A percentile compares a stretch with the other conserved stretches of the same genome.
Conservation (phyloP, 2,888 invertebrate species). For the Caenorhabditis japonica region DNA sequence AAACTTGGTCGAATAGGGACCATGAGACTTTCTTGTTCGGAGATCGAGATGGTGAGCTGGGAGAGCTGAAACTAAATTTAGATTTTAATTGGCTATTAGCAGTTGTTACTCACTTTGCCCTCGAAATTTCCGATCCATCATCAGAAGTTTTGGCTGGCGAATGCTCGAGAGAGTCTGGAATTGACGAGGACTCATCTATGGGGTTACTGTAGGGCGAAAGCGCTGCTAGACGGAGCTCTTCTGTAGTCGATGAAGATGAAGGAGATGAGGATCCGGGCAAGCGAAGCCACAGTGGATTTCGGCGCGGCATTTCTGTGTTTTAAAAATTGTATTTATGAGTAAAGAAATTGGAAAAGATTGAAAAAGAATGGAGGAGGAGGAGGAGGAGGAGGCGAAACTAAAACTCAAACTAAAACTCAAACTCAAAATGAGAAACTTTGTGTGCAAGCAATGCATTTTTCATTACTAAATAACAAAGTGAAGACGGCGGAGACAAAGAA, state of each 20-base stretch:
- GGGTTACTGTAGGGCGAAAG: slow-evolving; percentile 36
- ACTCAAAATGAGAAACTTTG: not conserved
- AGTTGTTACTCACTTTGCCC: slow-evolving; percentile 18
- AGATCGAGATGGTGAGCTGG: slow-evolving; percentile 37
- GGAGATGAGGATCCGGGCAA: slow-evolving; percentile 43
- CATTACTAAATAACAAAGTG: slow-evolving; percentile 16
- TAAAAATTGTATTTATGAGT: not conserved
- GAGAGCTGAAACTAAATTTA: slow-evolving; percentile 37
- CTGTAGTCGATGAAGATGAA: slow-evolving; percentile 26
- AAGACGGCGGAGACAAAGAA: slow-evolving; percentile 1
- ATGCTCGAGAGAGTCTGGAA: slow-evolving; percentile 43
- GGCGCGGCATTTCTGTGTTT: slow-evolving; percentile 34
- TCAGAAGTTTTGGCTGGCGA: slow-evolving; percentile 46
- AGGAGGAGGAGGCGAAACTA: not conserved
- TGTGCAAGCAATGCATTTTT: slow-evolving; percentile 38
- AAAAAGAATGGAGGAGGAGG: not conserved
- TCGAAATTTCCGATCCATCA: slow-evolving; percentile 43
- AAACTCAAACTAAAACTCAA: too few species aligned
- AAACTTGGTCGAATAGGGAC: slow-evolving; percentile 52
- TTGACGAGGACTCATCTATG: slow-evolving; percentile 37
- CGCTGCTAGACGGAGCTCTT: slow-evolving; percentile 36
- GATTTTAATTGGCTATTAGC: not conserved
- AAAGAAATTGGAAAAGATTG: not conserved
- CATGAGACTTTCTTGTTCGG: slow-evolving; percentile 53
- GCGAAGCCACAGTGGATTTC: slow-evolving; percentile 43